Percentiles rank a stretch among this genome's conserved stretches.
phyloP scores from a whole-genome alignment of 1,140 invertebrate genomes.

The Saccostrea glomerata region DNA sequence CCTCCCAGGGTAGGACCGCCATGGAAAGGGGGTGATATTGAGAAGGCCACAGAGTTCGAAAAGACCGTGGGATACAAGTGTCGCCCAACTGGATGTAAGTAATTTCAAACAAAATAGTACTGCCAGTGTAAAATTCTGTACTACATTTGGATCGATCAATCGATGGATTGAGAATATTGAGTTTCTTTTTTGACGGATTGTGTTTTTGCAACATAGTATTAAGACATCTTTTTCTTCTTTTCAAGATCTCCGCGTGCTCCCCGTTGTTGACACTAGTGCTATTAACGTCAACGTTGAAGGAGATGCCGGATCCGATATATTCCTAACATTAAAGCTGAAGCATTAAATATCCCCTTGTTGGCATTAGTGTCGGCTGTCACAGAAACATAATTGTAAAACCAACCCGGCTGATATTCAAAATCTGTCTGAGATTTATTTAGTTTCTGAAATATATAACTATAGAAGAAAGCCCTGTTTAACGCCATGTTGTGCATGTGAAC shows the following conservation, averaged over 20 bases:
- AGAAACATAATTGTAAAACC: conserved; percentile 98
- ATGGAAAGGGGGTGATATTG: conserved; percentile 91
- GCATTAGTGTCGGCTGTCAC: conserved; percentile 95
- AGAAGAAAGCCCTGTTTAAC: conserved; percentile 95
- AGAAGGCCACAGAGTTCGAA: conserved; percentile 93
- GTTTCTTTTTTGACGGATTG: too few relatives aligned
- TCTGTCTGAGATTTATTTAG: conserved; percentile 70
- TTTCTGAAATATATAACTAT: conserved; percentile 91
- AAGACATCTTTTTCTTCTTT: neutral
- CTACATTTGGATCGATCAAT: too few relatives aligned
- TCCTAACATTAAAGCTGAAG: conserved; percentile 88
- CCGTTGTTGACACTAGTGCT: conserved; percentile 36
- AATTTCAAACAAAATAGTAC: neutral
- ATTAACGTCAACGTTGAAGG: neutral
- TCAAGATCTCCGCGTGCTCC: conserved; percentile 39
- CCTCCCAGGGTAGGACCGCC: conserved; percentile 89
- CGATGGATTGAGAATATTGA: too few relatives aligned
- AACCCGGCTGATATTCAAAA: conserved; percentile 93
- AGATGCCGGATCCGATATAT: conserved; percentile 25
- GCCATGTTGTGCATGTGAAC: conserved; percentile 98
- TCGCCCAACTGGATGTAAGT: conserved; percentile 93
- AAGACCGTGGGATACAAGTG: conserved; percentile 96
- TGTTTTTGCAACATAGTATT: too few relatives aligned
- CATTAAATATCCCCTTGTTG: conserved; percentile 92
- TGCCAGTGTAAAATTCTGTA: too few relatives aligned